phyloP scores from a whole-genome alignment of 2,888 invertebrate genomes.

The Athalia rosae region DNA sequence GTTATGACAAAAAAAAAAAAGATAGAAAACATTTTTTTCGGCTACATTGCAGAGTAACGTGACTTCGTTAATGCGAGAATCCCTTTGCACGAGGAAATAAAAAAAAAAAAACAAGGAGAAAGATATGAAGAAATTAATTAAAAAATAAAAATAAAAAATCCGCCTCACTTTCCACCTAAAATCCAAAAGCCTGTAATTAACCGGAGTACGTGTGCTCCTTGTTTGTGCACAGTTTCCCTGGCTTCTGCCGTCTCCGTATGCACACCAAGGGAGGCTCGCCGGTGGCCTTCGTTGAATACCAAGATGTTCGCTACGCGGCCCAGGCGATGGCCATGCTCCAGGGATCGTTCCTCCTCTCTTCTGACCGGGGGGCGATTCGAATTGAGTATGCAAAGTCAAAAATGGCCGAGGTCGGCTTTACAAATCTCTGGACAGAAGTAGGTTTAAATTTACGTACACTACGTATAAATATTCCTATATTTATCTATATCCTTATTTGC shows the following conservation, averaged over 20 bases:
- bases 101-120: constrained; percentile 41
- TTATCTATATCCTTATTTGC: not conserved
- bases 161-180: constrained; percentile 7
- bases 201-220: constrained; percentile 72
- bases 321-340: constrained; percentile 95
- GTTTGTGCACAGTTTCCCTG: constrained; percentile 93
- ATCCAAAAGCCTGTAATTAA: constrained; percentile 56
- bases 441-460: constrained; percentile 64
- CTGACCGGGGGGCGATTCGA: constrained; percentile 97
- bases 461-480: not conserved
- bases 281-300: constrained; percentile 98
- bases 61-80: not conserved
- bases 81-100: constrained; percentile 20
- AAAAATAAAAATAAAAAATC: constrained; percentile 35
- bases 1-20: not conserved
- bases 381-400: constrained; percentile 99
- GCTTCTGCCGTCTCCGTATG: constrained; percentile 98
- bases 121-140: constrained; percentile 42
- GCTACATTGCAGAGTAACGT: no score
- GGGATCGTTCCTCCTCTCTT: constrained; percentile 96
- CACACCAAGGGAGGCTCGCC: constrained; percentile 92
- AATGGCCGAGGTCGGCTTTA: constrained; percentile 88
- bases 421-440: constrained; percentile 76
- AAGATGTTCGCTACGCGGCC: constrained; percentile 92
- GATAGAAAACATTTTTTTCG: not conserved